Evolutionary conservation across 2,113 vertebrate genomes (phyloP).

Genomic region (Tychaedon coryphoeus): DNA sequence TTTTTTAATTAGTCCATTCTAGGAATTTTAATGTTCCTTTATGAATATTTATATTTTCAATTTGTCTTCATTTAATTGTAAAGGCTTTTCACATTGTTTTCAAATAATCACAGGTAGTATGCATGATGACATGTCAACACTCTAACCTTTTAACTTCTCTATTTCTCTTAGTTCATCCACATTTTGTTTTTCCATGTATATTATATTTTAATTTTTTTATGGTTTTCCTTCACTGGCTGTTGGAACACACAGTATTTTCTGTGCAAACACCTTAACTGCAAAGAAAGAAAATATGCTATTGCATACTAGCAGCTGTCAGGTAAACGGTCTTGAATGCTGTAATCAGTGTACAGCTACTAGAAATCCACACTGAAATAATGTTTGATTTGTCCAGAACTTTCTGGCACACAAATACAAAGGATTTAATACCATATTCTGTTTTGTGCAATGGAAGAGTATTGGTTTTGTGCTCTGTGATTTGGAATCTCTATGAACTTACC

Average conservation of each 20-base stretch:
- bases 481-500: neutral
- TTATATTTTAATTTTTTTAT: conserved; percentile 68
- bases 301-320: neutral
- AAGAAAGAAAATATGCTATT: conserved; percentile 13
- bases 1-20: conserved; percentile 60
- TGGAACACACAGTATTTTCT: conserved; percentile 2
- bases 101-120: conserved; percentile 66
- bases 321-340: neutral
- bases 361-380: neutral
- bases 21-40: conserved; percentile 68
- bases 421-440: neutral
- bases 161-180: conserved; percentile 65
- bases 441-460: neutral
- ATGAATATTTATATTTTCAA: conserved; percentile 78
- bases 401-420: neutral
- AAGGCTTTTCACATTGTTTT: conserved; percentile 69
- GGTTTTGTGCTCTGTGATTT: neutral
- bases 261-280: conserved; percentile 36
- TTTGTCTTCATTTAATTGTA: conserved; percentile 76
- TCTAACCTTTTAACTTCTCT: conserved; percentile 74
- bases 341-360: neutral
- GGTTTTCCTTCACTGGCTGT: conserved; percentile 28
- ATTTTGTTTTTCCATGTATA: conserved; percentile 62
- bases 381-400: neutral
- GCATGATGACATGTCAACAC: conserved; percentile 64